phyloP scores from a whole-genome alignment of 2,113 vertebrate species.

The Pristiophorus japonicus region DNA sequence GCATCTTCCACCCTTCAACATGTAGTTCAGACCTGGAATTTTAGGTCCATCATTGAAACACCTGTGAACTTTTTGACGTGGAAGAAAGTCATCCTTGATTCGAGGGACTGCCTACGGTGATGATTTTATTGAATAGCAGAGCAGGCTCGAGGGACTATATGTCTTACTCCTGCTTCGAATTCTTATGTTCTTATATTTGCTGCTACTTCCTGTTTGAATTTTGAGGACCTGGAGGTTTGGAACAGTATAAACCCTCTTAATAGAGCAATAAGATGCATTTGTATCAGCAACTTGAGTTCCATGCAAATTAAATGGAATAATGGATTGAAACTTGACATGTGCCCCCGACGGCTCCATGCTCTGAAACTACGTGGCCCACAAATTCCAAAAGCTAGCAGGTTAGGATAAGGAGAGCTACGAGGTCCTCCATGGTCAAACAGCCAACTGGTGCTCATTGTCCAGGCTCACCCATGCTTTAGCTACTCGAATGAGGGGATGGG shows the following conservation, averaged over 20 bases:
- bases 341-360: not conserved
- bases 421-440: not conserved
- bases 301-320: not conserved
- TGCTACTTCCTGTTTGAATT: not conserved
- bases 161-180: too few species aligned
- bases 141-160: too few species aligned
- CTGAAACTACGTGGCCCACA: not conserved
- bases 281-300: not conserved
- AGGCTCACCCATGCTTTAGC: not conserved
- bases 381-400: not conserved
- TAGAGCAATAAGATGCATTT: not conserved
- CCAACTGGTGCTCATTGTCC: not conserved
- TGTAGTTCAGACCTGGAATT: too few species aligned
- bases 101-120: too few species aligned
- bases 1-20: too few species aligned
- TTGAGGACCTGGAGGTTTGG: not conserved
- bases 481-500: not conserved
- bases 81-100: too few species aligned
- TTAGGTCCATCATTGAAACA: too few species aligned
- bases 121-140: too few species aligned
- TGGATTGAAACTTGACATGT: not conserved
- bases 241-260: too few species aligned
- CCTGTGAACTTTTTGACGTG: too few species aligned
- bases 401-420: not conserved
- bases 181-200: too few species aligned